phyloP scores from a whole-genome alignment of 2,113 vertebrate species.

The Oenanthe oenanthe region DNA sequence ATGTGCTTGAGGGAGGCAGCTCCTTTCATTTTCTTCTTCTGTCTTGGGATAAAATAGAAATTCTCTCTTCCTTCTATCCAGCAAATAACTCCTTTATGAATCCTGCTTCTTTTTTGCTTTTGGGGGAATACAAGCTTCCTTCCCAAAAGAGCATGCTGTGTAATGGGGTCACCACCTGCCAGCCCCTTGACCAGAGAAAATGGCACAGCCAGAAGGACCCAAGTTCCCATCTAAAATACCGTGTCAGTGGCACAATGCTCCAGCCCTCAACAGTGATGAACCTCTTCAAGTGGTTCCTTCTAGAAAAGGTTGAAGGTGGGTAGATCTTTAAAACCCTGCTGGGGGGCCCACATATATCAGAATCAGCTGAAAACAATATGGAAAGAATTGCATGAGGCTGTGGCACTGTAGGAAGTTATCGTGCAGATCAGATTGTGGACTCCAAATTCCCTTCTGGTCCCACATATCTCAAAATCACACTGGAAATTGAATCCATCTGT shows the following conservation, averaged over 20 bases:
- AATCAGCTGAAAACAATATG: not conserved
- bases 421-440: not conserved
- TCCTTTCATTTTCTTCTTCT: not conserved
- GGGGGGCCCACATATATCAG: not conserved
- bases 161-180: not conserved
- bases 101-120: not conserved
- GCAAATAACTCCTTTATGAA: not conserved
- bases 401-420: fast-evolving
- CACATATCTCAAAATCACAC: not conserved
- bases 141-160: not conserved
- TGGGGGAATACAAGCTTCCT: not conserved
- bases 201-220: not conserved
- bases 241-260: not conserved
- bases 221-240: not conserved
- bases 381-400: not conserved
- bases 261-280: not conserved
- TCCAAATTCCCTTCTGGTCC: not conserved
- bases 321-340: not conserved
- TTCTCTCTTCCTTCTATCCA: not conserved
- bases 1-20: not conserved
- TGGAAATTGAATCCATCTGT: not conserved
- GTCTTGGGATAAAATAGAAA: not conserved
- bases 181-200: not conserved
- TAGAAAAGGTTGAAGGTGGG: not conserved
- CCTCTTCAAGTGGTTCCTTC: not conserved